These are phyloP conservation scores for Drosophila mimetica DNA, from an alignment of 2,888 invertebrate genomes.

Conservation along the genomic window DNA sequence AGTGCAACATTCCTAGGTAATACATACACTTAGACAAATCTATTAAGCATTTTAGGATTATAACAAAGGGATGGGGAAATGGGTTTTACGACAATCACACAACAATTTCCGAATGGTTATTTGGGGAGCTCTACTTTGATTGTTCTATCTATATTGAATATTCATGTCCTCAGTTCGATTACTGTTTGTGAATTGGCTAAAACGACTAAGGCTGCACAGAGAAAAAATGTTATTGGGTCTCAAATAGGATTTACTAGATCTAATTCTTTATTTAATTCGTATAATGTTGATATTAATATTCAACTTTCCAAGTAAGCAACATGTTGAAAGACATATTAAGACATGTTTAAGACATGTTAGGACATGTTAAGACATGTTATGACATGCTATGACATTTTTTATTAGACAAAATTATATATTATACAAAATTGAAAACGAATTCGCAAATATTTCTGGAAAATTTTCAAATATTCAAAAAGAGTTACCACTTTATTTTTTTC, in stretches of 20 bases:
- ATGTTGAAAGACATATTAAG: too few species aligned
- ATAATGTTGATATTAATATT: too few species aligned
- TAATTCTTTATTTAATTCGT: too few species aligned
- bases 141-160: slow-evolving; percentile 16
- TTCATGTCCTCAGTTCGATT: slow-evolving; percentile 32
- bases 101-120: slow-evolving; percentile 25
- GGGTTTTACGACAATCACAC: slow-evolving; percentile 17
- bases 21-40: slow-evolving; percentile 5
- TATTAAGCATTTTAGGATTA: background rate
- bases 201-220: background rate
- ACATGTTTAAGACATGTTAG: too few species aligned
- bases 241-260: background rate
- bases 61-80: background rate
- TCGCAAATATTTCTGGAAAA: too few species aligned
- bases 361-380: too few species aligned
- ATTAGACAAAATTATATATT: too few species aligned
- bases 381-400: too few species aligned
- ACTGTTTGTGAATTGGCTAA: slow-evolving; percentile 31
- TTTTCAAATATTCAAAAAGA: background rate
- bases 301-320: too few species aligned
- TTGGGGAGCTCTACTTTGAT: slow-evolving; percentile 13
- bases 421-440: too few species aligned
- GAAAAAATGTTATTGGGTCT: background rate
- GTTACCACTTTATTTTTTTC: background rate
- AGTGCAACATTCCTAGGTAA: slow-evolving; percentile 96